Conservation (phyloP, 2,888 invertebrate species). For the Gastracanthus pulcherrimus region DNA sequence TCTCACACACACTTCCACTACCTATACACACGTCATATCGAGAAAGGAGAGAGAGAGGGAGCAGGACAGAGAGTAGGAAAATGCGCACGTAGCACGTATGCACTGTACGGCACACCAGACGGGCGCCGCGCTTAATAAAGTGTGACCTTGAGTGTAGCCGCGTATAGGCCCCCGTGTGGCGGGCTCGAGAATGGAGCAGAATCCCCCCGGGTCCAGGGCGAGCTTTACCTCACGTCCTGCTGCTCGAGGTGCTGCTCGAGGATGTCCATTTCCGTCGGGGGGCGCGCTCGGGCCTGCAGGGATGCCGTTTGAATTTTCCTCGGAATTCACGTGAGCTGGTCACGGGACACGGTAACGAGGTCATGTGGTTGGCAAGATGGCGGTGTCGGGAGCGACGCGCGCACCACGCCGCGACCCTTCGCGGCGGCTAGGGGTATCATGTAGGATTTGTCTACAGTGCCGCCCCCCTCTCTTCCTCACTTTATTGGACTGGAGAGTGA, state of each 20-base stretch:
- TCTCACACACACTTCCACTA: no score
- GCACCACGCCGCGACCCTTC: slow-evolving; percentile 45
- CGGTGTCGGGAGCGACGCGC: slow-evolving; percentile 32
- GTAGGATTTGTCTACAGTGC: no score
- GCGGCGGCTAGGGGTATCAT: no score
- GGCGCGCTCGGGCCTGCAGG: background rate
- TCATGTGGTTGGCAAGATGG: slow-evolving; percentile 72
- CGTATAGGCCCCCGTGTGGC: slow-evolving; percentile 18
- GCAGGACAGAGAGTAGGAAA: background rate
- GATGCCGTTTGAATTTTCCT: slow-evolving; percentile 61
- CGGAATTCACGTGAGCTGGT: slow-evolving; percentile 78
- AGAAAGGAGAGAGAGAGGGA: background rate
- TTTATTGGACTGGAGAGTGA: background rate
- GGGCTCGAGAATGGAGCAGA: background rate
- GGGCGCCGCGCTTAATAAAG: slow-evolving; percentile 42
- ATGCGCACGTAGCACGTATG: background rate
- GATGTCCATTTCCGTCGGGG: slow-evolving; percentile 71
- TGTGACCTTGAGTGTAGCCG: slow-evolving; percentile 73
- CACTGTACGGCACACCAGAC: background rate
- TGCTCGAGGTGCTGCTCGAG: slow-evolving; percentile 75
- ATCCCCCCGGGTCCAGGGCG: background rate
- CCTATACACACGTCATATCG: no score
- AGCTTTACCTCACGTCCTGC: slow-evolving; percentile 74
- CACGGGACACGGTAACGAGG: slow-evolving; percentile 78
- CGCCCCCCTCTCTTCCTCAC: no score